These are phyloP conservation scores for Geopemphigus sp. DNA, from an alignment of 1,140 invertebrate species.

Conservation along the genomic window DNA sequence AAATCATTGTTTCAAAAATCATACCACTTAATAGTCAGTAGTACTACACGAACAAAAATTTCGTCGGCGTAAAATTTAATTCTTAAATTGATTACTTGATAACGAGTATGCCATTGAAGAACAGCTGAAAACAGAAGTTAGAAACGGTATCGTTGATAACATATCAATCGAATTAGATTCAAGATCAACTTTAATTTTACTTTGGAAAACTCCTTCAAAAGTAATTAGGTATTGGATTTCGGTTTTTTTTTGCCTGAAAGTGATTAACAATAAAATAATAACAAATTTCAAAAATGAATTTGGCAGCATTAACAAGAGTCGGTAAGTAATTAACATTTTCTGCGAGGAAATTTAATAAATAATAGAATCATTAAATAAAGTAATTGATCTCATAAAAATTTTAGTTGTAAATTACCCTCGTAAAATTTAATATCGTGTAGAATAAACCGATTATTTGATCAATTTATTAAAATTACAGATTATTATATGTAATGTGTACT, in stretches of 20 bases:
- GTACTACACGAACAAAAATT: no score
- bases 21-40: no score
- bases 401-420: no score
- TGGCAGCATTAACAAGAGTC: slow-evolving; percentile 3
- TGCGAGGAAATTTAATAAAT: neutral
- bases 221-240: neutral
- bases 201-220: slow-evolving; percentile 23
- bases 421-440: no score
- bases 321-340: slow-evolving; percentile 2
- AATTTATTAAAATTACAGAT: no score
- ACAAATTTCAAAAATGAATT: neutral
- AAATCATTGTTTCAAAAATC: no score
- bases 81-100: no score
- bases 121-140: slow-evolving; percentile 1
- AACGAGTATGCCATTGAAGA: neutral
- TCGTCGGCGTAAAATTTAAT: no score
- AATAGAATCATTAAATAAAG: no score
- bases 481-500: no score
- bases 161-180: neutral
- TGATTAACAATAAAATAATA: neutral
- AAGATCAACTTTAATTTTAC: neutral
- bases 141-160: neutral
- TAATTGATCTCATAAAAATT: no score
- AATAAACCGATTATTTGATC: no score
- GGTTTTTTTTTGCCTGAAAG: neutral